Evolutionary conservation across 2,888 invertebrate species (phyloP).

Genomic region (Orthosia cruda): DNA sequence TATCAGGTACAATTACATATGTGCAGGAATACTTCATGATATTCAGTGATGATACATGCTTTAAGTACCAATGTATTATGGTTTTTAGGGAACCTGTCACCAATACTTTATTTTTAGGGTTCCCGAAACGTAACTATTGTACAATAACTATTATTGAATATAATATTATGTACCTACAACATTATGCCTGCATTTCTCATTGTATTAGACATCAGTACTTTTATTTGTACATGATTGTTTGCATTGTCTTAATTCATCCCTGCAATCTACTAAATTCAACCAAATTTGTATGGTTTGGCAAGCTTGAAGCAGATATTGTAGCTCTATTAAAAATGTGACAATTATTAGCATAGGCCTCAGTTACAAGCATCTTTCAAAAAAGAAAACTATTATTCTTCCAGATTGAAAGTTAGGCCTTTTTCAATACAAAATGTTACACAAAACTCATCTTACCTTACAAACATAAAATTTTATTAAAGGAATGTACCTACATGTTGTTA

Average conservation of each 20-base stretch:
- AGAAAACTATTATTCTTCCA: conserved; percentile 5
- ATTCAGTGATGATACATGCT: conserved; percentile 57
- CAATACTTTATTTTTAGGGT: conserved; percentile 8
- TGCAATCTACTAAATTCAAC: conserved; percentile 14
- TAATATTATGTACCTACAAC: conserved; percentile 29
- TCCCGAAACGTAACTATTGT: conserved; percentile 18
- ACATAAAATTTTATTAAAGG: conserved; percentile 36
- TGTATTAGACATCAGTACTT: conserved; percentile 10
- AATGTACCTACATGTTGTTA: conserved; percentile 41
- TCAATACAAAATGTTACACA: conserved; percentile 36
- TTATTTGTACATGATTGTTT: conserved; percentile 19
- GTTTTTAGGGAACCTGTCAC: conserved; percentile 19
- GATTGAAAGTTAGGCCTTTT: conserved; percentile 57
- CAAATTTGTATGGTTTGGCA: conserved; percentile 14
- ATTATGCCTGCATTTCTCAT: background rate
- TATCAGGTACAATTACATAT: conserved; percentile 79
- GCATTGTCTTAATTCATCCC: conserved; percentile 13
- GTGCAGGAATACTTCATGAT: conserved; percentile 59
- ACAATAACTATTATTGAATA: conserved; percentile 23
- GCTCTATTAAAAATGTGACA: conserved; percentile 17
- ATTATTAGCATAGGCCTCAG: conserved; percentile 26
- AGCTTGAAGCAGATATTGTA: conserved; percentile 26
- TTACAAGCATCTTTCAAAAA: conserved; percentile 3
- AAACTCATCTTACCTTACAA: conserved; percentile 43
- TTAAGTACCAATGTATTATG: conserved; percentile 32